A percentile compares a stretch with the other conserved stretches of the same genome.
Conservation (phyloP, 2,888 invertebrate species). For the Nineta flava region DNA sequence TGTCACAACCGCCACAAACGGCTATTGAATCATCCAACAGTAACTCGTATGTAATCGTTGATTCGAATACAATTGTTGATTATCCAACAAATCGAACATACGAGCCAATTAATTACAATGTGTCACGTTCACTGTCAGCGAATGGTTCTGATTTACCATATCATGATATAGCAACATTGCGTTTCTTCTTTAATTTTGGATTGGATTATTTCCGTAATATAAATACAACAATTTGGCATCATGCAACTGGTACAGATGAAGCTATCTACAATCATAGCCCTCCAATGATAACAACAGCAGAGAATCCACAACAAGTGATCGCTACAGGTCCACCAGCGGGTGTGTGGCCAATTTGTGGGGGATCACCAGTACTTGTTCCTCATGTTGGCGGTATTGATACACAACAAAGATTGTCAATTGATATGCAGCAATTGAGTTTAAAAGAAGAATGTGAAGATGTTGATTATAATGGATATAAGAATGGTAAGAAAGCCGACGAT, state of each 20-base stretch:
- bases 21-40: neutral
- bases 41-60: neutral
- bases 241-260: neutral
- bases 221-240: neutral
- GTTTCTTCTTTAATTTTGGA: constrained; percentile 5
- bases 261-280: neutral
- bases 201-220: constrained; percentile 1
- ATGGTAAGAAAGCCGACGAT: neutral
- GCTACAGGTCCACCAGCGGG: neutral
- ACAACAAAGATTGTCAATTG: neutral
- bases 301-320: neutral
- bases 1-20: neutral
- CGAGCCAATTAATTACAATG: neutral
- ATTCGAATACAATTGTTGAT: neutral
- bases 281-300: neutral
- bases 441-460: neutral
- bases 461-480: neutral
- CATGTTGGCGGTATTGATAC: neutral
- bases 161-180: constrained; percentile 3
- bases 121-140: neutral
- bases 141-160: constrained; percentile 1
- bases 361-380: neutral
- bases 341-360: neutral
- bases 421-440: neutral
- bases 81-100: neutral